Conservation (phyloP, 2,797 vertebrate species). For the Enteromius treurensis region DNA sequence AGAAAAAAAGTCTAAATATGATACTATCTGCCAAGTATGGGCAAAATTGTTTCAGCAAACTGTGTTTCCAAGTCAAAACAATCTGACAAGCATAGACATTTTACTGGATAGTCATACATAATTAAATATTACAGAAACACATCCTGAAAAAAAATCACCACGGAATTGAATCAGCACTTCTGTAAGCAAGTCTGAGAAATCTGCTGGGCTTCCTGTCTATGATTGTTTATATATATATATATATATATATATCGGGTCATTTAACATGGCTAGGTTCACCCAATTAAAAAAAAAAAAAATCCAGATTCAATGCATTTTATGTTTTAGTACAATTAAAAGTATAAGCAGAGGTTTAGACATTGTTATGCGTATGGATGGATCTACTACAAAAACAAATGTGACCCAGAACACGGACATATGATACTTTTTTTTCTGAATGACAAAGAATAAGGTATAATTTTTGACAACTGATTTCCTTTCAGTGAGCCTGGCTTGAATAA, state of each 20-base stretch:
- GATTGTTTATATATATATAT: neutral
- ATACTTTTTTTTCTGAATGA: neutral
- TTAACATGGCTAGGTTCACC: neutral
- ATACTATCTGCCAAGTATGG: neutral
- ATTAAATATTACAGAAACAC: conserved; percentile 26
- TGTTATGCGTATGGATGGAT: neutral
- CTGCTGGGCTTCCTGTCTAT: neutral
- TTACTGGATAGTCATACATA: conserved; percentile 23
- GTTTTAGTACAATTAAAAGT: neutral
- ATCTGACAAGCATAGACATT: conserved; percentile 22
- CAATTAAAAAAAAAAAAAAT: neutral
- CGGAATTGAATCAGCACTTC: conserved; percentile 7
- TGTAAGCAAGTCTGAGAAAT: neutral
- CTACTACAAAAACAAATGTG: neutral
- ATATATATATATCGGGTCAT: neutral
- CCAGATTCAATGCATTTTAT: neutral
- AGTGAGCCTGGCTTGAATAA: neutral
- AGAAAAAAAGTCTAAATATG: neutral
- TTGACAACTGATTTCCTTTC: neutral
- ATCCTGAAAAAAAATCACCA: conserved; percentile 3
- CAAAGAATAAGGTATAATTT: neutral
- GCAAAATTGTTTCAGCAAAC: neutral
- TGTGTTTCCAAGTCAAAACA: neutral
- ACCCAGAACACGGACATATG: neutral
- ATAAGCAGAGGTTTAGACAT: neutral